These are phyloP conservation scores for Anthrax anthrax DNA, from an alignment of 2,888 invertebrate genomes.

Conservation along the genomic window DNA sequence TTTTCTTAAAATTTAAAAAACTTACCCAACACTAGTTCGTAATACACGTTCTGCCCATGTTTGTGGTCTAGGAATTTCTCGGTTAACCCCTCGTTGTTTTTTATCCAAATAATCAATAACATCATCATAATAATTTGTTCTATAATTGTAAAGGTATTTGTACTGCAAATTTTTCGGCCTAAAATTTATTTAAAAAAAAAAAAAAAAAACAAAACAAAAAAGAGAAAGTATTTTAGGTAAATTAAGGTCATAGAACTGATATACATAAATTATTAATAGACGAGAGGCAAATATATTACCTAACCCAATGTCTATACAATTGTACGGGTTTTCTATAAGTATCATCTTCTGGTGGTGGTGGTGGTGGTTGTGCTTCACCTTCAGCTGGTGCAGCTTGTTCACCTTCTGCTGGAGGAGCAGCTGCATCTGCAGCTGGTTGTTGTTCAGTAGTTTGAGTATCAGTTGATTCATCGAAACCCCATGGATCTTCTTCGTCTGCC, in stretches of 20 bases:
- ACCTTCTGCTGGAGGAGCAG: constrained; percentile 16
- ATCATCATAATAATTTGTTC: constrained; percentile 75
- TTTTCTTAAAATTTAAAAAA: too few relatives aligned
- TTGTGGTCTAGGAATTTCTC: constrained; percentile 63
- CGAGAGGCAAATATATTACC: too few relatives aligned
- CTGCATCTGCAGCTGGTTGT: constrained; percentile 14
- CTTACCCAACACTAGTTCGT: constrained; percentile 42
- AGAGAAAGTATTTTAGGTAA: not conserved
- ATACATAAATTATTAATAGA: too few relatives aligned
- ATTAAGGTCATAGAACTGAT: not conserved
- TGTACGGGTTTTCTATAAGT: constrained; percentile 52
- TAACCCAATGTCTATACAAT: constrained; percentile 66
- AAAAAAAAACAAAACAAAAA: not conserved
- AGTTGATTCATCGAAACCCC: constrained; percentile 37
- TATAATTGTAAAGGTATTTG: constrained; percentile 69
- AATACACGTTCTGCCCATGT: constrained; percentile 76
- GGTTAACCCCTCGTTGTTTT: constrained; percentile 48
- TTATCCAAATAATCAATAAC: constrained; percentile 70
- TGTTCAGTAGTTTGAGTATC: constrained; percentile 16
- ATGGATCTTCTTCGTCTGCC: constrained; percentile 40
- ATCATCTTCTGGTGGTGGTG: constrained; percentile 36
- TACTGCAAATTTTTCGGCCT: constrained; percentile 71
- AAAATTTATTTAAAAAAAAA: constrained; percentile 18
- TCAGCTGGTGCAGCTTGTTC: constrained; percentile 19
- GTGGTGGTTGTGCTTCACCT: constrained; percentile 33